Conservation (phyloP, 1,140 invertebrate species). For the Pseudomyrmex gracilis region DNA sequence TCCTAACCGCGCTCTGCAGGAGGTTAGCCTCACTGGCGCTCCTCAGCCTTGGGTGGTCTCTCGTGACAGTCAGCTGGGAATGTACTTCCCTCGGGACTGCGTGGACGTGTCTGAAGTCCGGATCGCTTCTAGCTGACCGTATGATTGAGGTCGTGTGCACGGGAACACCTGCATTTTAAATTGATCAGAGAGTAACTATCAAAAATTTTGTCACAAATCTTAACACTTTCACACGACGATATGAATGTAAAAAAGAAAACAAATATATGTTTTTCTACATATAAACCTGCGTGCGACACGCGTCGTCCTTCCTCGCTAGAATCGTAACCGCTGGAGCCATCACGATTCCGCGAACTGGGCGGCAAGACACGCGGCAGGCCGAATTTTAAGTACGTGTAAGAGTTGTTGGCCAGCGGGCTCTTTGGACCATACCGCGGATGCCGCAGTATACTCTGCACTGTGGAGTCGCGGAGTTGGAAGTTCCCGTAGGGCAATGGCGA, state of each 20-base stretch:
- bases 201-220: neutral
- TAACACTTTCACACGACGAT: neutral
- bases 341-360: constrained; percentile 85
- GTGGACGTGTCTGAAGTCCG: constrained; percentile 89
- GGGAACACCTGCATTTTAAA: constrained; percentile 57
- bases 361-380: constrained; percentile 96
- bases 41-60: constrained; percentile 87
- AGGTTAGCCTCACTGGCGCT: constrained; percentile 92
- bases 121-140: constrained; percentile 88
- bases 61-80: constrained; percentile 79
- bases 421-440: constrained; percentile 95
- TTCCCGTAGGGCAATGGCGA: constrained; percentile 96
- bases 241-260: neutral
- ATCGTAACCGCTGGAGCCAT: constrained; percentile 95
- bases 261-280: no score
- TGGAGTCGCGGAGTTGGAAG: constrained; percentile 96
- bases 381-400: constrained; percentile 97
- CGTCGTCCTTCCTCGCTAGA: constrained; percentile 89
- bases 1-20: constrained; percentile 84
- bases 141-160: constrained; percentile 75
- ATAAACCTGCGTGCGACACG: constrained; percentile 72
- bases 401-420: constrained; percentile 93
- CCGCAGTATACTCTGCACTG: constrained; percentile 96
- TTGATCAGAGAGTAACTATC: neutral
- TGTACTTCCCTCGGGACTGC: constrained; percentile 83